Evolutionary conservation across 1,140 invertebrate species (phyloP).

Genomic region (Mizuhopecten yessoensis): DNA sequence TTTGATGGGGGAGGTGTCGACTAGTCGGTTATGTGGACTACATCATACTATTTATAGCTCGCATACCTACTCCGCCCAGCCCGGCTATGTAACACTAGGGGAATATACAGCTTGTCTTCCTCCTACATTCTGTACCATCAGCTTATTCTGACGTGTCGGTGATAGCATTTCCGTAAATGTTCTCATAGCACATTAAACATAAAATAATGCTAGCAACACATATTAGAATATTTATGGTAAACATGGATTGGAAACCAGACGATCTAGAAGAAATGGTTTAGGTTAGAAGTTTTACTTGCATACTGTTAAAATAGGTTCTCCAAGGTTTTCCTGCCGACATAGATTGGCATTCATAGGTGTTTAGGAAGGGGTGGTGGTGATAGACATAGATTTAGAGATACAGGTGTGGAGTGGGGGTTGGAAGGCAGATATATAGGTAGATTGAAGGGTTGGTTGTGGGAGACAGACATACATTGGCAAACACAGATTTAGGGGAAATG

Average conservation of each 20-base stretch:
- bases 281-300: too few species aligned
- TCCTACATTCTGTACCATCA: neutral
- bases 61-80: slow-evolving; percentile 27
- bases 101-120: neutral
- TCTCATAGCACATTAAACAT: too few species aligned
- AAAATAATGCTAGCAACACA: too few species aligned
- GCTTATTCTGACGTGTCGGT: neutral
- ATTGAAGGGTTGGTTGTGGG: neutral
- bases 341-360: too few species aligned
- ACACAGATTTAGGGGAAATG: neutral
- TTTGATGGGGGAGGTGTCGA: neutral
- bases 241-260: too few species aligned
- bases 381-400: too few species aligned
- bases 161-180: neutral
- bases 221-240: too few species aligned
- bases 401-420: too few species aligned
- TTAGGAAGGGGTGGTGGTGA: too few species aligned
- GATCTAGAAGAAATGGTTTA: too few species aligned
- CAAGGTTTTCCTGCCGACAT: too few species aligned
- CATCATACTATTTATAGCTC: neutral
- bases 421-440: too few species aligned
- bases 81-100: neutral
- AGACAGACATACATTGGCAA: neutral
- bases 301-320: neutral
- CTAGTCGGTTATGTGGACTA: neutral